phyloP scores from a whole-genome alignment of 2,113 vertebrate species.

The Lucifuga dentata region DNA sequence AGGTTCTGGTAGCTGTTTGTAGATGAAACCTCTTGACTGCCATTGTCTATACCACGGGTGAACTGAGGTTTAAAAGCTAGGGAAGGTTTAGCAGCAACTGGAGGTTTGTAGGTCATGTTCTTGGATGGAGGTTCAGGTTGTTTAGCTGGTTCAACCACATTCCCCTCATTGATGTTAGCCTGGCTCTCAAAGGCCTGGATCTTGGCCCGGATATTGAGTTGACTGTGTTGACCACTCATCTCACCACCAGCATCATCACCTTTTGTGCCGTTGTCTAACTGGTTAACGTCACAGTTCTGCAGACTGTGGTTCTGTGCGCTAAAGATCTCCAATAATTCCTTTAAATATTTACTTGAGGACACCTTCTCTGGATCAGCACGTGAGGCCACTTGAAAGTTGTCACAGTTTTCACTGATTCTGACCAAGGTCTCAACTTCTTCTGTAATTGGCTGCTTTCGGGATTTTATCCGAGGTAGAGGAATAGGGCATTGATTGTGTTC shows the following conservation, averaged over 20 bases:
- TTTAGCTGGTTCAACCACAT: constrained; percentile 66
- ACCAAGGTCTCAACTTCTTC: constrained; percentile 78
- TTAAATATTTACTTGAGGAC: constrained; percentile 68
- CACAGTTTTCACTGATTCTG: constrained; percentile 61
- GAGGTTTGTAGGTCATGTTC: constrained; percentile 76
- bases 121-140: constrained; percentile 85
- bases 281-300: constrained; percentile 10
- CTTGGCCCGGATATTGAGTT: constrained; percentile 86
- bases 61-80: constrained; percentile 80
- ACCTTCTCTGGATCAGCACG: constrained; percentile 4
- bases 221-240: constrained; percentile 86
- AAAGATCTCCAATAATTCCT: constrained; percentile 78
- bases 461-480: constrained; percentile 91
- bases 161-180: constrained; percentile 63
- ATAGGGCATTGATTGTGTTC: constrained; percentile 78
- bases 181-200: constrained; percentile 94
- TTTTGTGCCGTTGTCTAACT: constrained; percentile 13
- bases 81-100: constrained; percentile 86
- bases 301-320: constrained; percentile 64
- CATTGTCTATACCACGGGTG: constrained; percentile 7
- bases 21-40: constrained; percentile 21
- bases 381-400: constrained; percentile 13
- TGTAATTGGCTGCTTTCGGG: constrained; percentile 78
- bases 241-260: constrained; percentile 66
- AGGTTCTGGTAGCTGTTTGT: constrained; percentile 64